Percentiles rank a stretch among this genome's conserved stretches.
phyloP scores from a whole-genome alignment of 2,797 vertebrate species.

The Syngnathus acus region DNA sequence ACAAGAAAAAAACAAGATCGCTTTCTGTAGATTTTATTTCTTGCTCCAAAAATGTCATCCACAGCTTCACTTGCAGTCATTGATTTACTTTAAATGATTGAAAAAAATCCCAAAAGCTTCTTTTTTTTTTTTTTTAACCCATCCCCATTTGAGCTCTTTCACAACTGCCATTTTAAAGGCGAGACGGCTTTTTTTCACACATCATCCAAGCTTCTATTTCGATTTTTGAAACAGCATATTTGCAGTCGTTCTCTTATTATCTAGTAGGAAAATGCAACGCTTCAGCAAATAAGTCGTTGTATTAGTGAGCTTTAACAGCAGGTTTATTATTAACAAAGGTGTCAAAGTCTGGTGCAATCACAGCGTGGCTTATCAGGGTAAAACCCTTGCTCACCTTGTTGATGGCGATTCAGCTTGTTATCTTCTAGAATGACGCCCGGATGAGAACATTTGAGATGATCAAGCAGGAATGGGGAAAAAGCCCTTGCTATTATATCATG shows the following conservation, averaged over 20 bases:
- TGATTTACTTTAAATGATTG: neutral
- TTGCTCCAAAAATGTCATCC: neutral
- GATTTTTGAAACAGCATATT: neutral
- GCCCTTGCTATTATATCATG: slow-evolving; percentile 8
- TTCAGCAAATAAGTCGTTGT: neutral
- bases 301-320: slow-evolving; percentile 6
- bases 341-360: slow-evolving; percentile 7
- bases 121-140: neutral
- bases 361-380: neutral
- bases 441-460: neutral
- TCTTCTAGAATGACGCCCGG: neutral
- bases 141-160: neutral
- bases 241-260: neutral
- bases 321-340: slow-evolving; percentile 4
- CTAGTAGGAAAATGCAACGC: neutral
- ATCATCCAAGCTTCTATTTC: neutral
- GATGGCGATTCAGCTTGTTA: neutral
- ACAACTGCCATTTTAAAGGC: neutral
- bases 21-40: neutral
- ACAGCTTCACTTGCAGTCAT: neutral
- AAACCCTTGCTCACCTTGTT: neutral
- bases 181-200: neutral
- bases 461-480: slow-evolving; percentile 4
- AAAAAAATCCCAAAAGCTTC: neutral
- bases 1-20: neutral